phyloP scores from a whole-genome alignment of 2,797 vertebrate species.

The Vireo griseus region DNA sequence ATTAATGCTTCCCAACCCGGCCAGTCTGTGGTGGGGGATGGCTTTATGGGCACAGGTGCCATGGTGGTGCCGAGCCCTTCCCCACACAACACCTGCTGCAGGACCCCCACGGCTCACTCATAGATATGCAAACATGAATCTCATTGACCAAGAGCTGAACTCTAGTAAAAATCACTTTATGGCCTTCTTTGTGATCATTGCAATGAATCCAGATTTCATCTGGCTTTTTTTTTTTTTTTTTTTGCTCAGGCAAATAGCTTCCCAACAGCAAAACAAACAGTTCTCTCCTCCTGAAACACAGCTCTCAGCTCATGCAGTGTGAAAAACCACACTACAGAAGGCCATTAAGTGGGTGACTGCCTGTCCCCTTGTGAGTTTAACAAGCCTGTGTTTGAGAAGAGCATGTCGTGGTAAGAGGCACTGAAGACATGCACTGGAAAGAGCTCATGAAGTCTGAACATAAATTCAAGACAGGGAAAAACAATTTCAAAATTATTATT shows the following conservation, averaged over 20 bases:
- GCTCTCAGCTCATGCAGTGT: background rate
- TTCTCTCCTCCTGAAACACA: background rate
- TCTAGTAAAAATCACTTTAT: conserved; percentile 51
- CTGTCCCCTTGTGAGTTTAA: background rate
- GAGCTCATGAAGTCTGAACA: background rate
- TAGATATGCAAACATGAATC: conserved; percentile 31
- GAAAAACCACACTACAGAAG: background rate
- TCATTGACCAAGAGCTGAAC: conserved; percentile 52
- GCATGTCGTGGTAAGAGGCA: background rate
- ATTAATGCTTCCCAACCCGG: background rate
- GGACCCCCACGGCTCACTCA: background rate
- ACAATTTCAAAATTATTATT: background rate
- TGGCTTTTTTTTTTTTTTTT: background rate
- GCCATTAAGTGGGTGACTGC: background rate
- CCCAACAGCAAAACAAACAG: background rate
- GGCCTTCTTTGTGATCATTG: background rate
- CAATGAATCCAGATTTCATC: background rate
- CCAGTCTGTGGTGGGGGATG: background rate
- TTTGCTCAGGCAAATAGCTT: background rate
- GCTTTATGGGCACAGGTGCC: conserved; percentile 27
- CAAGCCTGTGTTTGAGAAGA: background rate
- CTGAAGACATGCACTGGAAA: background rate
- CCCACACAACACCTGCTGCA: conserved; percentile 32
- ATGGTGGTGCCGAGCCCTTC: background rate
- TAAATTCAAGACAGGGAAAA: background rate